A percentile compares a stretch with the other conserved stretches of the same genome.
phyloP scores from a whole-genome alignment of 2,113 vertebrate genomes.

The Gracilinanus agilis region DNA sequence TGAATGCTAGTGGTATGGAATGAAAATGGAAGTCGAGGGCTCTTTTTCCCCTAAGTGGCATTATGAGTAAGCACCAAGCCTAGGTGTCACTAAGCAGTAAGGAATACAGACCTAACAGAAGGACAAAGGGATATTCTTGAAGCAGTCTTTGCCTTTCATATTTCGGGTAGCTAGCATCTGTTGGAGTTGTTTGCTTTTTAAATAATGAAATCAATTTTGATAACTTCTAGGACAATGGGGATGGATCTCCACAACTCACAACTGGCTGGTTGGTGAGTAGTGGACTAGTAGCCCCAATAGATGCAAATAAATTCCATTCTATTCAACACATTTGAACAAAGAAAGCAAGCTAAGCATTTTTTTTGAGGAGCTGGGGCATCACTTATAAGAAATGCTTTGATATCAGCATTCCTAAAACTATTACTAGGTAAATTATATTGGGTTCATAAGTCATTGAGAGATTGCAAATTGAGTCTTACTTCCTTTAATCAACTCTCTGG shows the following conservation, averaged over 20 bases:
- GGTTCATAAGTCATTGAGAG: neutral
- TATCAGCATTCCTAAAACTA: neutral
- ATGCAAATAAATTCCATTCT: neutral
- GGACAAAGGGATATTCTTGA: neutral
- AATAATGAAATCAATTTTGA: neutral
- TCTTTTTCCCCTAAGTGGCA: neutral
- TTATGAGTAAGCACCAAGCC: accelerated
- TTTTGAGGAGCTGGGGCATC: neutral
- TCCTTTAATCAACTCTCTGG: neutral
- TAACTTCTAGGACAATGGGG: neutral
- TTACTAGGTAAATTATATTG: neutral
- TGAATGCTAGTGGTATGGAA: accelerated
- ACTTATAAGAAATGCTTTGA: neutral
- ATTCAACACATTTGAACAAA: neutral
- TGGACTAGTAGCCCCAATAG: neutral
- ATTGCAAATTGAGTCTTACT: neutral
- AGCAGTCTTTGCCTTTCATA: neutral
- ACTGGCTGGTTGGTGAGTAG: neutral
- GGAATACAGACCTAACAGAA: neutral
- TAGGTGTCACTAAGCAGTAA: neutral
- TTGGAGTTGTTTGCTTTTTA: neutral
- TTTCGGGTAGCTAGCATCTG: neutral
- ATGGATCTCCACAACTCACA: neutral
- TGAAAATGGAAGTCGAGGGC: no score
- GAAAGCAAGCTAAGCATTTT: neutral